phyloP scores from a whole-genome alignment of 1,140 invertebrate species.

The Andricus grossulariae region DNA sequence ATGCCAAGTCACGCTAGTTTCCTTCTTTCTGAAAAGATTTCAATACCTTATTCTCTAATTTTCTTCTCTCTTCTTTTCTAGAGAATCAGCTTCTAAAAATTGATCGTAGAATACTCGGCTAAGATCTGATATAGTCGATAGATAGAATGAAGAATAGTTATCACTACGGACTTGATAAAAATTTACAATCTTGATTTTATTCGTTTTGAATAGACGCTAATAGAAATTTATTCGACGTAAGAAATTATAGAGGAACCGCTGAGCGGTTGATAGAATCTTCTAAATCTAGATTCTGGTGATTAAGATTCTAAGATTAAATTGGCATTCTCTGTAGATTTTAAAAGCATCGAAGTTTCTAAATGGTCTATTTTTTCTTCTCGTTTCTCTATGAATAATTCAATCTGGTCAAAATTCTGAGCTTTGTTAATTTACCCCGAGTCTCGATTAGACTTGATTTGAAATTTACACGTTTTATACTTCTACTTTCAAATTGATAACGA shows the following conservation, averaged over 20 bases:
- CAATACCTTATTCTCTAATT: neutral
- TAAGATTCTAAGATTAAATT: too few relatives aligned
- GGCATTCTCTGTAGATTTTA: too few relatives aligned
- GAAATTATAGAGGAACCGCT: neutral
- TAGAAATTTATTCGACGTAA: neutral
- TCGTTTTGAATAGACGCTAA: neutral
- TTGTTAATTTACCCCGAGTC: too few relatives aligned
- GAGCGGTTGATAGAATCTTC: neutral
- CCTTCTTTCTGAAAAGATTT: slow-evolving; percentile 26
- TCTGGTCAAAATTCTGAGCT: neutral
- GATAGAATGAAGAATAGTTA: neutral
- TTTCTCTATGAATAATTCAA: neutral
- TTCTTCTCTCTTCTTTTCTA: slow-evolving; percentile 37
- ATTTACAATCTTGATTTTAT: neutral
- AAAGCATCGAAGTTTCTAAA: too few relatives aligned
- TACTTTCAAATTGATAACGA: too few relatives aligned
- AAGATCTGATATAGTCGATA: neutral
- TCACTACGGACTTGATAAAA: neutral
- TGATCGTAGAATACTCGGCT: neutral
- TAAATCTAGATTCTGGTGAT: too few relatives aligned
- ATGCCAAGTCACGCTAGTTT: slow-evolving; percentile 56
- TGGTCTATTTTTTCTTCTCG: neutral
- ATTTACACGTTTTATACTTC: too few relatives aligned
- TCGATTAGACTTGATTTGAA: too few relatives aligned
- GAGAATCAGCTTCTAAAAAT: slow-evolving; percentile 47